phyloP scores from a whole-genome alignment of 2,113 vertebrate genomes.

The Ondatra zibethicus region DNA sequence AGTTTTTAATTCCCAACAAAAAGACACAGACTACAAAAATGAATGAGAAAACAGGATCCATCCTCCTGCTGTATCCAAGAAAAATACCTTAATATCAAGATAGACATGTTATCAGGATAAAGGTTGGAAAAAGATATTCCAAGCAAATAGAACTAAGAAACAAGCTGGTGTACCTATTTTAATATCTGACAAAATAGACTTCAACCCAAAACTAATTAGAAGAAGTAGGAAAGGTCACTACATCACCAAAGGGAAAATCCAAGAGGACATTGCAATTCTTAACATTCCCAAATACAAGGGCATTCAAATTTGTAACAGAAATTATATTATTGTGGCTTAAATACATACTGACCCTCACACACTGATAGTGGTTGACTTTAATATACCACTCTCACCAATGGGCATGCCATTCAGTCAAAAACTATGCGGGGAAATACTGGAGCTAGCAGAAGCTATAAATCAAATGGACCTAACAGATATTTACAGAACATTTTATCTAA shows the following conservation, averaged over 20 bases:
- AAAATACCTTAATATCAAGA: background rate
- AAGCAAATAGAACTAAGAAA: background rate
- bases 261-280: background rate
- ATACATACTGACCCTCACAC: background rate
- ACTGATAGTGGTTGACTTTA: background rate
- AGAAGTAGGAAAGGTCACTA: background rate
- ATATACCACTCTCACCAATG: background rate
- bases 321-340: background rate
- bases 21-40: background rate
- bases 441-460: background rate
- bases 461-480: background rate
- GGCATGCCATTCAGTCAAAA: background rate
- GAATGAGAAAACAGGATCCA: background rate
- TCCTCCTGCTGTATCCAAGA: background rate
- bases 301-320: background rate
- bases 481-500: background rate
- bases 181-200: background rate
- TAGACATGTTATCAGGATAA: background rate
- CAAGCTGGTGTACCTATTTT: background rate
- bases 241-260: background rate
- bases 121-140: background rate
- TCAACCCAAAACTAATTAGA: background rate
- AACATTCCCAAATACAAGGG: background rate
- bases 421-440: background rate
- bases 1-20: background rate